Conservation (phyloP, 2,888 invertebrate species). For the Aphidoletes aphidimyza region DNA sequence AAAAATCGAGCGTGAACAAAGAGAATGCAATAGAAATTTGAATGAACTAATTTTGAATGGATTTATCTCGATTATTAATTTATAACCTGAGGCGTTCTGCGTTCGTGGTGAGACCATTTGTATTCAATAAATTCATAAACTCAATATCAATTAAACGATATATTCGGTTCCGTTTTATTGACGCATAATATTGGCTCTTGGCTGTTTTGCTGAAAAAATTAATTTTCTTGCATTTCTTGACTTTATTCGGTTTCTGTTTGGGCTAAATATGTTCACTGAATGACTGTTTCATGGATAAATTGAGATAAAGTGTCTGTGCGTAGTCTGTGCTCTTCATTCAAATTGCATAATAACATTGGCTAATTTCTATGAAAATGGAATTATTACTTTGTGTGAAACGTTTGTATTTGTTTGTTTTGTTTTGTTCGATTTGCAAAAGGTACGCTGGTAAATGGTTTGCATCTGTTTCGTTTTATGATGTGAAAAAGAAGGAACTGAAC, state of each 20-base stretch:
- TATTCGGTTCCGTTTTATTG: neutral
- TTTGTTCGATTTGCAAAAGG: no score
- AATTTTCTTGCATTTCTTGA: neutral
- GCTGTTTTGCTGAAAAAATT: neutral
- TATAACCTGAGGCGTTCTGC: constrained; percentile 36
- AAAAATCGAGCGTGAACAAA: no score
- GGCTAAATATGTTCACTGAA: neutral
- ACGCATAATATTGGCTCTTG: neutral
- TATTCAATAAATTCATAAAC: neutral
- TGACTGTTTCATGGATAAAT: neutral
- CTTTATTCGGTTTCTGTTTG: neutral
- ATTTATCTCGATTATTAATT: constrained; percentile 24
- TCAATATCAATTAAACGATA: neutral
- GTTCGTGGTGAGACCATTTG: neutral
- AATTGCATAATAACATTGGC: neutral
- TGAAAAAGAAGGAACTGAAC: no score
- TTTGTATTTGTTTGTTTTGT: no score
- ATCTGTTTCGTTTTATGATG: neutral
- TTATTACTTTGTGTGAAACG: no score
- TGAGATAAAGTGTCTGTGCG: constrained; percentile 24
- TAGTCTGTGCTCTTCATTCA: neutral
- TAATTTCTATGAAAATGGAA: neutral
- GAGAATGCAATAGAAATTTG: neutral
- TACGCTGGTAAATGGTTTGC: neutral
- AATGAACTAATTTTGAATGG: constrained; percentile 25